phyloP scores from a whole-genome alignment of 2,888 invertebrate species.

The Drosophila diplacantha region DNA sequence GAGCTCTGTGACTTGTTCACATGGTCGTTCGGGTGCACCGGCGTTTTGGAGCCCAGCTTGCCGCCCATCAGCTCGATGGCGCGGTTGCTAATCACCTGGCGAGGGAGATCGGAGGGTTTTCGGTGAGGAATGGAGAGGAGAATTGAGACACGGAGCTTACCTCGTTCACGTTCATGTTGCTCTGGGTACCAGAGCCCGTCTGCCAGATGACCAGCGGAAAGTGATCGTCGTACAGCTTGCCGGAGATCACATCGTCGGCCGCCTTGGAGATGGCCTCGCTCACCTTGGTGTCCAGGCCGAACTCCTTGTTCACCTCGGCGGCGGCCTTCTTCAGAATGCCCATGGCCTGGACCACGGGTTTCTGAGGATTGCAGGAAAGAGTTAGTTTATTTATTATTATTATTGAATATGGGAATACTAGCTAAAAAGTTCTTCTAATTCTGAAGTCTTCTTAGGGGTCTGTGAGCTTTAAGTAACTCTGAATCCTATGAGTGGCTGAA shows the following conservation, averaged over 20 bases:
- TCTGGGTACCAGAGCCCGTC: slow-evolving; percentile 99
- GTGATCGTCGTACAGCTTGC: slow-evolving; percentile 94
- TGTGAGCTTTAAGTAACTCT: too few relatives aligned
- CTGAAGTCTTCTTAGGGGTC: too few relatives aligned
- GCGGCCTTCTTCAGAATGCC: slow-evolving; percentile 99
- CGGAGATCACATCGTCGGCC: slow-evolving; percentile 95
- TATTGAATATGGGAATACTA: too few relatives aligned
- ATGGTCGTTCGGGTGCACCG: slow-evolving; percentile 99
- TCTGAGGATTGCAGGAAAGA: slow-evolving; percentile 78
- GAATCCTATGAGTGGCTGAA: too few relatives aligned
- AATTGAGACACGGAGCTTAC: neutral
- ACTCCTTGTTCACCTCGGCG: slow-evolving; percentile 95
- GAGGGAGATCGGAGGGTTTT: too few relatives aligned
- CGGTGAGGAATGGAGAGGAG: neutral
- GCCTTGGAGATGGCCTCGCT: slow-evolving; percentile 94
- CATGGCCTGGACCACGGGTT: slow-evolving; percentile 94
- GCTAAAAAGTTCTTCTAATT: too few relatives aligned
- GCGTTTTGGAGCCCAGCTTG: slow-evolving; percentile 92
- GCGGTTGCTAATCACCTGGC: slow-evolving; percentile 89
- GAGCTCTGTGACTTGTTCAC: slow-evolving; percentile 99
- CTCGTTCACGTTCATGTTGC: slow-evolving; percentile 99
- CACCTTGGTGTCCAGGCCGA: slow-evolving; percentile 91
- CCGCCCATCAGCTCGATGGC: slow-evolving; percentile 95
- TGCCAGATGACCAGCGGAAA: slow-evolving; percentile 99
- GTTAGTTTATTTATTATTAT: neutral